Base-by-base conservation (phyloP, 2,888 invertebrate species). In the Timema cristinae region DNA sequence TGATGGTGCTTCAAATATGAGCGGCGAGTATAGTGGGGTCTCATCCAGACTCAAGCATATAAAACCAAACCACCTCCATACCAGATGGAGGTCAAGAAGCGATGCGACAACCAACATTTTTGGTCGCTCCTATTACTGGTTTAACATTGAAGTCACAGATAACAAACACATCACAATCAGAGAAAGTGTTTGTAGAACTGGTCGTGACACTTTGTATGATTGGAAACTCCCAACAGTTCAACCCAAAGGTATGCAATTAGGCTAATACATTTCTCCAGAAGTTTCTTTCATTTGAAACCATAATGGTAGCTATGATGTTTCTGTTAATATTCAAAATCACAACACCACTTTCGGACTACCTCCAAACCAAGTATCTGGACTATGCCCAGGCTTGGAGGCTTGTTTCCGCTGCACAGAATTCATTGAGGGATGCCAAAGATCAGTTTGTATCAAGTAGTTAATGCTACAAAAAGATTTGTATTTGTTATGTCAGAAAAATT, bases 1-100 rank as follows among this genome's bases (percentile, higher is more conserved):
- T 56, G 56, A 56, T 56, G 56, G 56, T 56, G 56, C 56, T 56
- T 56, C 56, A 56, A 56, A 56, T 16, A 56, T 56, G 56, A 56
- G 56, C n/a, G 56, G 7, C n/a, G 56, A 56, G 56, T 56, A 56
- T 1, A 9, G 9, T 56, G n/a, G 56, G 4, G 56, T 56, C n/a
- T 56, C 56, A 13, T 56, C 56, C 56, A 56, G 5, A 16, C 56
- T 56, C 56, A 56, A 13, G 4, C 6, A 56, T 56, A 15, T 6
- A 56, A 16, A 15, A 56, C 56, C 56, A 56, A 56, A 56, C n/a
- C 56, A 56, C 6, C 7, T 56, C 6, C 56, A 56, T 56, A 56
- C 4, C 7, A 59, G 15, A 7, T 59, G 15, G 15, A 59, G 59
- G 59, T 59, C 15, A 59, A 59, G 59, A 59, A 59, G 59, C 13